Percentiles rank a stretch among this genome's conserved stretches.
These are phyloP conservation scores for Ivindomyrus marchei DNA, from an alignment of 2,113 vertebrate species.

Conservation along the genomic window DNA sequence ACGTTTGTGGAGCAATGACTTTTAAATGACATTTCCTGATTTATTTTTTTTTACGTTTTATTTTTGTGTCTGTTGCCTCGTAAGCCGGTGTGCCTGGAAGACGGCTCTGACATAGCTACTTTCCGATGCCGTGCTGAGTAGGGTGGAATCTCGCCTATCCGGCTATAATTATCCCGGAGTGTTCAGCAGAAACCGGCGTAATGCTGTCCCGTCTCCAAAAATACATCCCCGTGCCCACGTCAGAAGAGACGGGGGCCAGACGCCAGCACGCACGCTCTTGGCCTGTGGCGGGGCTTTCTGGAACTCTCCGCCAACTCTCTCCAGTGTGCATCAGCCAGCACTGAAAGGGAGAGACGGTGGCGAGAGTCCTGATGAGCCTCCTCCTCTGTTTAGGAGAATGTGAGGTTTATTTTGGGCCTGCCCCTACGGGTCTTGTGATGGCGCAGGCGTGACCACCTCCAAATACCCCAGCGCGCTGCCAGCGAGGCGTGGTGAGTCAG, in stretches of 20 bases:
- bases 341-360: neutral
- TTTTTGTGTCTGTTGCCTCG: neutral
- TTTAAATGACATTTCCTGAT: constrained; percentile 3
- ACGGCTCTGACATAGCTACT: neutral
- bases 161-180: constrained; percentile 20
- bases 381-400: neutral
- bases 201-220: neutral
- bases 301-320: constrained; percentile 18
- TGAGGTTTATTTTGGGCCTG: neutral
- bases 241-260: neutral
- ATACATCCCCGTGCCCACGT: neutral
- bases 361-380: neutral
- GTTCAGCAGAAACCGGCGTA: constrained; percentile 9
- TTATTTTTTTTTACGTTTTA: neutral
- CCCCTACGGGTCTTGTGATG: constrained; percentile 2
- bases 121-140: neutral
- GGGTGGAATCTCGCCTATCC: neutral
- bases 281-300: constrained; percentile 32
- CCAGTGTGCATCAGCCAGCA: neutral
- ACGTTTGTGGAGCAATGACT: neutral
- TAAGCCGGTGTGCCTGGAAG: neutral
- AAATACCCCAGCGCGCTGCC: neutral
- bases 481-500: constrained; percentile 15
- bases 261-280: neutral
- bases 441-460: neutral